Base-by-base conservation (phyloP, 2,888 invertebrate species). In the Rhogogaster chlorosoma region DNA sequence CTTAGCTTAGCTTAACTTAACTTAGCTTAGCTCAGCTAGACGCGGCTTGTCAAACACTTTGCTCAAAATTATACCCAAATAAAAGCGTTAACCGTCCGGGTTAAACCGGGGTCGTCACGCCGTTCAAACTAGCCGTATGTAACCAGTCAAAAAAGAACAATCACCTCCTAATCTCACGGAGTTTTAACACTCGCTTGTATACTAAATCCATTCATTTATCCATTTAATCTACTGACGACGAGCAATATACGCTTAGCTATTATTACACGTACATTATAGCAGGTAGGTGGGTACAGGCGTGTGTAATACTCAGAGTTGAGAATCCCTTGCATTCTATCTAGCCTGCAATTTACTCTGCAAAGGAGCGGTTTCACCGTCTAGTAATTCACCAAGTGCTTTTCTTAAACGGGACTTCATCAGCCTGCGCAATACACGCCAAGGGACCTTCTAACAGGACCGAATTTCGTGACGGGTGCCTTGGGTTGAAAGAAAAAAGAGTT, bases 21-120 rank as follows among this genome's bases (percentile, higher is more conserved):
- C 70, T 70, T 29, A 7, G 12, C 32, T 5, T 32, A 15, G 10
- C 32, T 73, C 12, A 10, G 38, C 45, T 26, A 32, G 36, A n/a
- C 75, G 36, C 32, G 32, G n/a, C 80, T 38, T 61, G 80, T 80
- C 80, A 61, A 61, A 61, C 57, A 80, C 80, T 80, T 61, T 36
- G 61, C 36, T 45, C 26, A 18, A 61, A 80, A 61, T 57, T 80
- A 80, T 80, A 61, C 32, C 36, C 12, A 15, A 61, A 80, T 80
- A 80, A 80, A 80, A 80, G 57, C 61, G 80, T 61, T 38, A 38
- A 78, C 10, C 57, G 80, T 61, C 15, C 10, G 9, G 80, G 80
- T 80, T 80, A 80, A 80, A 61, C 61, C 80, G 80, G 77, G 80
- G 80, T 80, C 80, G 80, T 38, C 57, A 61, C 80, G 80, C 80